phyloP scores from a whole-genome alignment of 1,140 invertebrate genomes.

The Samia ricini region DNA sequence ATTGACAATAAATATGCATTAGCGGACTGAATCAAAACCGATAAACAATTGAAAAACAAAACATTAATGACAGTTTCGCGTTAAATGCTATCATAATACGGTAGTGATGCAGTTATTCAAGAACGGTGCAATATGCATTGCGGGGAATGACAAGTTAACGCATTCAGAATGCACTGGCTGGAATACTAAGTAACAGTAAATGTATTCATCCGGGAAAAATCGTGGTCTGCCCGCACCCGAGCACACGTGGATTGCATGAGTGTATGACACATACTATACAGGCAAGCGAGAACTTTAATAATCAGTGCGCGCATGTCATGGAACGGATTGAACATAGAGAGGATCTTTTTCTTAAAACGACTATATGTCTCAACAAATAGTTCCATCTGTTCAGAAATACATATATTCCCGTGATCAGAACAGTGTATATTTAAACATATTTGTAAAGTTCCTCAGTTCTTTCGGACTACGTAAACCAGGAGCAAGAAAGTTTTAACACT shows the following conservation, averaged over 20 bases:
- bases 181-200: conserved; percentile 55
- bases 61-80: not conserved
- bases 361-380: too few species aligned
- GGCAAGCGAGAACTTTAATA: not conserved
- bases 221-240: conserved; percentile 32
- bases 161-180: conserved; percentile 38
- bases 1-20: too few species aligned
- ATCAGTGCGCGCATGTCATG: not conserved
- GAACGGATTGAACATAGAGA: too few species aligned
- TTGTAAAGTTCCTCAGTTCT: too few species aligned
- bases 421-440: too few species aligned
- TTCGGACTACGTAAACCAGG: too few species aligned
- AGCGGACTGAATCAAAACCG: too few species aligned
- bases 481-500: too few species aligned
- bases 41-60: not conserved
- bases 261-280: not conserved
- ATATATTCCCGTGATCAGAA: too few species aligned
- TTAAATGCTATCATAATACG: too few species aligned
- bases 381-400: too few species aligned
- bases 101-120: conserved; percentile 2
- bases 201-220: conserved; percentile 62
- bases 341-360: too few species aligned
- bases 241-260: conserved; percentile 21
- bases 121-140: conserved; percentile 46
- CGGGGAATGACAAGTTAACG: conserved; percentile 57